Evolutionary conservation across 1,140 invertebrate species (phyloP).

Genomic region (Panagrolaimus sp.): DNA sequence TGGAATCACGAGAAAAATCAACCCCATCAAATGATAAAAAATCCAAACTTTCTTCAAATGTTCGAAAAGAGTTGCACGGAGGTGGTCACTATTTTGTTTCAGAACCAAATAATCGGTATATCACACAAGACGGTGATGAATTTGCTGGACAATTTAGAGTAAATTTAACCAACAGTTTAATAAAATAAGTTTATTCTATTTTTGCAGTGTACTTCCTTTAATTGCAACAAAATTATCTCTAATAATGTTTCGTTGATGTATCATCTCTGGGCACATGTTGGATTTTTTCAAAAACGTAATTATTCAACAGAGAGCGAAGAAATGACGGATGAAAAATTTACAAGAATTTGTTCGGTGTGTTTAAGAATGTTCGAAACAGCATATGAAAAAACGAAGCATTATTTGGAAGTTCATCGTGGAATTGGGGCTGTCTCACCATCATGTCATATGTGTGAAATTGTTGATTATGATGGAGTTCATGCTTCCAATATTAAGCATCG

Average conservation of each 20-base stretch:
- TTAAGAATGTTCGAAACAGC: constrained; percentile 7
- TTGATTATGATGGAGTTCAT: background rate
- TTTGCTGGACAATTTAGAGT: constrained; percentile 27
- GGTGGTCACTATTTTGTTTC: too few relatives aligned
- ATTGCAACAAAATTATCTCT: constrained; percentile 16
- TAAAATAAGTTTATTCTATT: constrained; percentile 13
- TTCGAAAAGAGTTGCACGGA: too few relatives aligned
- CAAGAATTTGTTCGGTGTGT: background rate
- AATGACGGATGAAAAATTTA: constrained; percentile 5
- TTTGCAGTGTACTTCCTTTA: constrained; percentile 24
- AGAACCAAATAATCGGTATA: background rate
- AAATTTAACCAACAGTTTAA: background rate
- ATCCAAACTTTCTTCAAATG: too few relatives aligned
- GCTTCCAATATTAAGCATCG: background rate
- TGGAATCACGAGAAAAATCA: too few relatives aligned
- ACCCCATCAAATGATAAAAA: too few relatives aligned
- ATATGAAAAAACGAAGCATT: constrained; percentile 8
- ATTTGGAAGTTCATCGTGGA: background rate
- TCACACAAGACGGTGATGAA: constrained; percentile 13
- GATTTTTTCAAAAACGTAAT: background rate
- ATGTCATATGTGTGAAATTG: constrained; percentile 12
- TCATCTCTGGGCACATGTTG: constrained; percentile 28
- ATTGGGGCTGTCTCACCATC: too few relatives aligned
- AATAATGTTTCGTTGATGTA: constrained; percentile 28
- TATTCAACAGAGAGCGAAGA: background rate